Conservation (phyloP, 2,888 invertebrate species). For the Sycophila texana region DNA sequence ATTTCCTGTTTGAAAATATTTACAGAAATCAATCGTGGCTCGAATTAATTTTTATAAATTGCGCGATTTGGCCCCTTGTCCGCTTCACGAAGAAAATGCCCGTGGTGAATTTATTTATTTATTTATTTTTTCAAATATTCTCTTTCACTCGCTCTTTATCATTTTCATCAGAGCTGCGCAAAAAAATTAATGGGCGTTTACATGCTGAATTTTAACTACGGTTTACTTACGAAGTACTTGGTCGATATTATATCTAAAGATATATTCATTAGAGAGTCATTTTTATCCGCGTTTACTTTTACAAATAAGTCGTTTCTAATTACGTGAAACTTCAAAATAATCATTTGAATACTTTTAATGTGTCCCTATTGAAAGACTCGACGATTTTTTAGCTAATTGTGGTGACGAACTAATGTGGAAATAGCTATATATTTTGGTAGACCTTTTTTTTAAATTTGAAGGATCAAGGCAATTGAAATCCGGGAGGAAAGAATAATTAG, state of each 20-base stretch:
- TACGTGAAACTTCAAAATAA: not conserved
- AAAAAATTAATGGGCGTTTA: not conserved
- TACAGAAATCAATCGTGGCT: conserved; percentile 58
- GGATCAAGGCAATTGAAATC: not conserved
- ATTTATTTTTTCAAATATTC: conserved; percentile 26
- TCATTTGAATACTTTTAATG: not conserved
- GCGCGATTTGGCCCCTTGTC: conserved; percentile 70
- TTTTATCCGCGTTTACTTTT: not conserved
- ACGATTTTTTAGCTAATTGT: conserved; percentile 8
- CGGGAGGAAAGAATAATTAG: too few species aligned
- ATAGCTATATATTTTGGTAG: not conserved
- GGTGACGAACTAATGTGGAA: not conserved
- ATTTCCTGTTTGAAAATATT: conserved; percentile 52
- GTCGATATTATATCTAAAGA: conserved; percentile 34
- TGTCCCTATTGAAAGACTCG: too few species aligned
- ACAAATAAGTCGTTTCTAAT: not conserved
- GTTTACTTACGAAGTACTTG: conserved; percentile 50
- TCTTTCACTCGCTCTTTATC: conserved; percentile 32
- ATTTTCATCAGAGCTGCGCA: conserved; percentile 40
- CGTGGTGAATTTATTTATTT: conserved; percentile 21
- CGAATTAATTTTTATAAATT: conserved; percentile 59
- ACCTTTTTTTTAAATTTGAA: not conserved
- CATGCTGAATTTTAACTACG: conserved; percentile 40
- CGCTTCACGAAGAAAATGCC: conserved; percentile 64
- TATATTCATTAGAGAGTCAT: conserved; percentile 3